These are phyloP conservation scores for Serrognathus titanus DNA, from an alignment of 2,888 invertebrate genomes.

Conservation along the genomic window DNA sequence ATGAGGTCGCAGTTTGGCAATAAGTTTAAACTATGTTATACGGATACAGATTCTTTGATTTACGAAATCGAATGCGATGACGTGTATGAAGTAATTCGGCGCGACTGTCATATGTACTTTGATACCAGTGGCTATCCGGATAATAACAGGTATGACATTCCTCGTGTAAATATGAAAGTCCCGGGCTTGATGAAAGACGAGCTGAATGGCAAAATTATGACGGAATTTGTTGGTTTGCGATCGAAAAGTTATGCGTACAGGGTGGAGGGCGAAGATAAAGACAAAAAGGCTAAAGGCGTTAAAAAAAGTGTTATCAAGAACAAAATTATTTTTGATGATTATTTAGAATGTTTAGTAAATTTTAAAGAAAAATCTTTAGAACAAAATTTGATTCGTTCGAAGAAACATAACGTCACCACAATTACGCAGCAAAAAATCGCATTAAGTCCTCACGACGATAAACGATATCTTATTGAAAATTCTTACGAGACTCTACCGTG, in stretches of 20 bases:
- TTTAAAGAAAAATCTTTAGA: neutral
- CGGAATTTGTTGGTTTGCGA: neutral
- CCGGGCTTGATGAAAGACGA: neutral
- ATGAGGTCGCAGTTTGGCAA: neutral
- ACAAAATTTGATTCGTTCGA: neutral
- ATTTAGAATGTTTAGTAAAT: neutral
- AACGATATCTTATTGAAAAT: too few relatives aligned
- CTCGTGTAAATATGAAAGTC: neutral
- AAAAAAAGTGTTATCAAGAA: neutral
- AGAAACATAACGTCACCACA: neutral
- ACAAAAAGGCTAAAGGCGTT: neutral
- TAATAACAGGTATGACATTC: neutral
- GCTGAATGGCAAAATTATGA: neutral
- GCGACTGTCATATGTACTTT: neutral
- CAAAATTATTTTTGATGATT: neutral
- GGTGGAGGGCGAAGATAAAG: neutral
- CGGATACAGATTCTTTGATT: neutral
- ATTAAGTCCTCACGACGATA: too few relatives aligned
- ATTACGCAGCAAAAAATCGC: neutral
- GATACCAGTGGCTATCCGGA: neutral
- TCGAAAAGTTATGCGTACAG: neutral
- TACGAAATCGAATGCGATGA: neutral
- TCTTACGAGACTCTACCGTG: too few relatives aligned
- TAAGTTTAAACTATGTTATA: too few relatives aligned
- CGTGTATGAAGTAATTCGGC: neutral